Percentiles rank a stretch among this genome's conserved stretches.
These are phyloP conservation scores for Leptinotarsa haldemani DNA, from an alignment of 2,888 invertebrate species.

Conservation along the genomic window DNA sequence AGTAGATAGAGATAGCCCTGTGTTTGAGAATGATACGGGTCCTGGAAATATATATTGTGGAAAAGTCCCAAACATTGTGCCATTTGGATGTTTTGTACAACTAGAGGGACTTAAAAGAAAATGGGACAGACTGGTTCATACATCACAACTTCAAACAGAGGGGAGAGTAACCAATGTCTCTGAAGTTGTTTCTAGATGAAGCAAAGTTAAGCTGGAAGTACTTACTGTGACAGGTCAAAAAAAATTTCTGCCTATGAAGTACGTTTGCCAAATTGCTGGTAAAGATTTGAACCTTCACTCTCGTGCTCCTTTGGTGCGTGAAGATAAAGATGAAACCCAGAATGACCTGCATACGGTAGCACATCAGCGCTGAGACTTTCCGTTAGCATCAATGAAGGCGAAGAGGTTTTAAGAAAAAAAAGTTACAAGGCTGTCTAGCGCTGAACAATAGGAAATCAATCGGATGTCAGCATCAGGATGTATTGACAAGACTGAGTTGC, in stretches of 20 bases:
- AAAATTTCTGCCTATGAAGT: conserved; percentile 96
- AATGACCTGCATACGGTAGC: conserved; percentile 80
- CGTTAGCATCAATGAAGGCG: conserved; percentile 76
- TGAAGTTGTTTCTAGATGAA: conserved; percentile 91
- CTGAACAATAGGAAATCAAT: conserved; percentile 97
- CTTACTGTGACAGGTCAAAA: conserved; percentile 92
- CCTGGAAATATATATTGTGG: conserved; percentile 85
- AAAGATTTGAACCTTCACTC: conserved; percentile 92
- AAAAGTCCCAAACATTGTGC: conserved; percentile 93
- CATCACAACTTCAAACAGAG: conserved; percentile 92
- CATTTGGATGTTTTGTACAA: conserved; percentile 99
- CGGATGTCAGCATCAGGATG: conserved; percentile 96
- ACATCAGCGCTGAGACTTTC: conserved; percentile 64
- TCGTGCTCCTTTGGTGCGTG: conserved; percentile 75
- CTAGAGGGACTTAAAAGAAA: conserved; percentile 88
- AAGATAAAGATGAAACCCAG: conserved; percentile 89
- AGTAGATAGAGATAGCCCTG: conserved; percentile 65
- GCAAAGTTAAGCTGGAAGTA: conserved; percentile 91
- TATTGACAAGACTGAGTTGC: conserved; percentile 92
- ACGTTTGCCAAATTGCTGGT: conserved; percentile 95
- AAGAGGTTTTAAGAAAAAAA: conserved; percentile 83
- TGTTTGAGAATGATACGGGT: conserved; percentile 80
- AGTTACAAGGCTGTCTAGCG: conserved; percentile 93
- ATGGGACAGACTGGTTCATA: conserved; percentile 97
- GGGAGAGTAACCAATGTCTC: conserved; percentile 94